Evolutionary conservation across 2,113 vertebrate genomes (phyloP).

Genomic region (Phrynosoma blainvillii): DNA sequence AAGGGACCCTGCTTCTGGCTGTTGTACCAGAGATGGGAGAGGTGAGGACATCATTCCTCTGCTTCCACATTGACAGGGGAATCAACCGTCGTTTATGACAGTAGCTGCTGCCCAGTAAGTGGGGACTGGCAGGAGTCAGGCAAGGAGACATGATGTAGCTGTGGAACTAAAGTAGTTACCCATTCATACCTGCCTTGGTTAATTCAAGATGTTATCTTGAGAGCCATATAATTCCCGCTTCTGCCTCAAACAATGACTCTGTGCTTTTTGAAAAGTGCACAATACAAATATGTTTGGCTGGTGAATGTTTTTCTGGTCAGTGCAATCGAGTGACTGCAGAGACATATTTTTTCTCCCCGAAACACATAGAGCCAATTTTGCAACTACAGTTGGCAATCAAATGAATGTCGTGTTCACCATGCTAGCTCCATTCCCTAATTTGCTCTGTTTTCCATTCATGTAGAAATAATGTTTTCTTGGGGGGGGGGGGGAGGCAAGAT

Average conservation of each 20-base stretch:
- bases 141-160: too few relatives aligned
- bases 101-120: too few relatives aligned
- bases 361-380: not conserved
- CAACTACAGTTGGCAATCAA: not conserved
- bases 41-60: too few relatives aligned
- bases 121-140: too few relatives aligned
- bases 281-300: not conserved
- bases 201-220: too few relatives aligned
- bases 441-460: not conserved
- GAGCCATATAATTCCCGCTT: too few relatives aligned
- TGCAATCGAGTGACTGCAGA: not conserved
- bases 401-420: not conserved
- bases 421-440: not conserved
- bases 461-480: conserved; percentile 16
- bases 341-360: not conserved
- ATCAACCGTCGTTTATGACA: too few relatives aligned
- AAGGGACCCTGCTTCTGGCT: too few relatives aligned
- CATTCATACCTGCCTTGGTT: too few relatives aligned
- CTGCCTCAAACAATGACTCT: not conserved
- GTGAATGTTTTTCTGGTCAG: not conserved
- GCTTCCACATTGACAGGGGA: too few relatives aligned
- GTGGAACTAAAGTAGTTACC: too few relatives aligned
- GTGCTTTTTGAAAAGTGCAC: not conserved
- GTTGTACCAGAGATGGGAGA: too few relatives aligned
- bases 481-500: not conserved